These are phyloP conservation scores for Pimpla rufipes DNA, from an alignment of 2,888 invertebrate genomes.

Conservation along the genomic window DNA sequence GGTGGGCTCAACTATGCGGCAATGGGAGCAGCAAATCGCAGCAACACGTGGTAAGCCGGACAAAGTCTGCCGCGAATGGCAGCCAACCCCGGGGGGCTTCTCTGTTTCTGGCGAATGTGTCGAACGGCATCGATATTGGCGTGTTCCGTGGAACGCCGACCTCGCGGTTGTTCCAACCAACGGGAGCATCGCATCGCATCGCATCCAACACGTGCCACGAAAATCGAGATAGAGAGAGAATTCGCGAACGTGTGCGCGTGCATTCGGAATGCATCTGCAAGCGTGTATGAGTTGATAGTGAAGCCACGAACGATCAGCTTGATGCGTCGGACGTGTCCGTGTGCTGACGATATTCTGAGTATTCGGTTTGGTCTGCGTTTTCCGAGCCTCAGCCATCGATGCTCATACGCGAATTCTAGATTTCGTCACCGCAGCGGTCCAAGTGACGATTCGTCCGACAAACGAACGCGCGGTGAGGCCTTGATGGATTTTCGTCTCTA, in stretches of 20 bases:
- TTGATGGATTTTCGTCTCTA: constrained; percentile 63
- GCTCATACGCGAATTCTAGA: constrained; percentile 28
- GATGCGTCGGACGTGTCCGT: not conserved
- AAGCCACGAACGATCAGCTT: constrained; percentile 6
- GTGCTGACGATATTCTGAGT: constrained; percentile 9
- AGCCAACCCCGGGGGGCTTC: constrained; percentile 31
- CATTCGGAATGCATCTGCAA: constrained; percentile 12
- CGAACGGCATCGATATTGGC: constrained; percentile 48
- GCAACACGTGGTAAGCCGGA: constrained; percentile 57
- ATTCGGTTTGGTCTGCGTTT: constrained; percentile 16
- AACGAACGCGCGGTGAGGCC: constrained; percentile 53
- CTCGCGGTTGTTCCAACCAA: constrained; percentile 33
- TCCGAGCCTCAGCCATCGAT: not conserved
- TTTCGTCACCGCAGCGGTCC: constrained; percentile 34
- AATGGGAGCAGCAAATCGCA: constrained; percentile 17
- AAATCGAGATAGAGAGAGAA: constrained; percentile 26
- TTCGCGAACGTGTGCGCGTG: constrained; percentile 14
- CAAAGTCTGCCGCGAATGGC: constrained; percentile 39
- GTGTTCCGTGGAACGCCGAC: constrained; percentile 54
- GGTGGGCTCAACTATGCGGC: constrained; percentile 9
- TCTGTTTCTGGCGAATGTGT: constrained; percentile 35
- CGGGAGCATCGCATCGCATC: not conserved
- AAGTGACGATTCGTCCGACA: constrained; percentile 53
- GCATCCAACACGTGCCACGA: constrained; percentile 18
- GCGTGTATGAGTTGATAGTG: constrained; percentile 12